Base-by-base conservation (phyloP, 92 coral and sea anemone genomes). In the Phenganax marumi region DNA sequence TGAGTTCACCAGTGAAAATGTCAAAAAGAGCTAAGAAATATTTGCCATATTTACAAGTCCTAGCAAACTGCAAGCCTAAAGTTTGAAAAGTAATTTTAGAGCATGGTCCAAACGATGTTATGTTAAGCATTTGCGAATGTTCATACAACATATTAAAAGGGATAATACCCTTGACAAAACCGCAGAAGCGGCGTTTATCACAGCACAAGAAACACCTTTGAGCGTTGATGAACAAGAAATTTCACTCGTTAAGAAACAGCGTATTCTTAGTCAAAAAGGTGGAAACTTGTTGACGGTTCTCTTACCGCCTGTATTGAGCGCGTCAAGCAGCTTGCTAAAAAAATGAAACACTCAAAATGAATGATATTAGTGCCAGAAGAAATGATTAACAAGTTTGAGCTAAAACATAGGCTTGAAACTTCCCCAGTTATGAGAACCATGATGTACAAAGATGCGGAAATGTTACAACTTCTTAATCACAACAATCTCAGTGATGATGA, bases 51-150 rank as follows among this genome's bases (percentile, higher is more conserved):
- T 71, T 71, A 51, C 76, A 71, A 71, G 85, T 86, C 0, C 70
- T 86, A 10, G 65, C 85, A 19, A 80, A 73, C 47, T 79, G 85
- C 39, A 86, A 86, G 54, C 55, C 70, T 4, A 86, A 86, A 72
- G 50, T 70, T n/a, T n/a, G n/a, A n/a, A n/a, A n/a, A n/a, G n/a
- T n/a, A n/a, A n/a, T n/a, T n/a, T n/a, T n/a, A n/a, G 81, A 71
- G 55, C 81, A 80, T 51, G 82, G 89, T 19, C 68, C 76, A 55
- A 69, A 26, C 6, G 85, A 86, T 0, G 57, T 86, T 10, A 16
- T 86, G 13, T 3, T 73, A 24, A 52, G 84, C 3, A 57, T 86
- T n/a, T n/a, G n/a, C n/a, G n/a, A n/a, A n/a, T n/a, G n/a, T n/a
- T n/a, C n/a, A n/a, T n/a, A n/a, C n/a, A n/a, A n/a, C n/a, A n/a